Percentiles rank a stretch among this genome's conserved stretches.
Evolutionary conservation across 2,113 vertebrate genomes (phyloP).

Genomic region (Cinclus mexicanus): DNA sequence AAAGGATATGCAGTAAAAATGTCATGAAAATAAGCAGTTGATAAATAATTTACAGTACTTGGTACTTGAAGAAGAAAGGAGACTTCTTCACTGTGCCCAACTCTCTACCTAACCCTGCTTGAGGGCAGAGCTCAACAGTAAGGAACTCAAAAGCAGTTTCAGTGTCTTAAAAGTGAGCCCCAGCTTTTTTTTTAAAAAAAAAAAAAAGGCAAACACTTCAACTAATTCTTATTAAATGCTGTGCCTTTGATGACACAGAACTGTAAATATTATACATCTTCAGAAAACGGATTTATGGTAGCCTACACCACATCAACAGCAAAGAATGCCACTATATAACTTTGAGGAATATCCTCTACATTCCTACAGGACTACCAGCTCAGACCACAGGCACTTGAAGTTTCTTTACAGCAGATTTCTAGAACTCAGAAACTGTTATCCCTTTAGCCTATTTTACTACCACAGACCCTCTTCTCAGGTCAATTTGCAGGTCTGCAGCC

Average conservation of each 20-base stretch:
- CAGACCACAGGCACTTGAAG: background rate
- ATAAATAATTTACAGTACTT: background rate
- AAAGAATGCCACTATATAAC: background rate
- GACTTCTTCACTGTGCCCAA: background rate
- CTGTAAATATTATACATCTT: background rate
- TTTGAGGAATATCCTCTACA: background rate
- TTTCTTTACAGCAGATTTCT: background rate
- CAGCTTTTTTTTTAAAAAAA: background rate
- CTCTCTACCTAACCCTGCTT: background rate
- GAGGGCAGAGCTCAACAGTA: background rate
- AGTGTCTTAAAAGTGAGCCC: background rate
- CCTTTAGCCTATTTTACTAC: background rate
- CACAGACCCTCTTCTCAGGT: background rate
- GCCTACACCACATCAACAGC: background rate
- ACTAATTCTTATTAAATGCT: background rate
- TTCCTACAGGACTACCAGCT: background rate
- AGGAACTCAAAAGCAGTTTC: background rate
- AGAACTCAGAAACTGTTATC: background rate
- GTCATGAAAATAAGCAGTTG: background rate
- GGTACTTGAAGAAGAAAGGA: background rate
- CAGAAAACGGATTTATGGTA: background rate
- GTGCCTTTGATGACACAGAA: background rate
- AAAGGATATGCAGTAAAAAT: background rate
- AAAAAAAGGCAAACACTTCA: background rate
- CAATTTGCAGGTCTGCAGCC: background rate